Conservation (phyloP, 2,113 vertebrate species). For the Stomatorhinus ivindoensis region DNA sequence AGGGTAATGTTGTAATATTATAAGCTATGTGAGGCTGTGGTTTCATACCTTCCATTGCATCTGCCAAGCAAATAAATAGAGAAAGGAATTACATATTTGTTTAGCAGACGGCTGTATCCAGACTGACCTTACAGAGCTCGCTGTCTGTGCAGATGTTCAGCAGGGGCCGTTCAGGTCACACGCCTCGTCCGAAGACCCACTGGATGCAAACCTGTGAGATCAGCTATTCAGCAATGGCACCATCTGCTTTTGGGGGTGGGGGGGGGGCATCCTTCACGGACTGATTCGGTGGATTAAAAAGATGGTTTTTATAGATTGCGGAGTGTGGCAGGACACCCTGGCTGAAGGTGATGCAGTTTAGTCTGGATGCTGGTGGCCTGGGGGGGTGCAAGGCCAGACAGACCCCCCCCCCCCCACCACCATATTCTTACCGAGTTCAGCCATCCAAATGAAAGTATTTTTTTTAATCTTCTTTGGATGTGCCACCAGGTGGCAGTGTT, state of each 20-base stretch:
- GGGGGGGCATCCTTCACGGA: background rate
- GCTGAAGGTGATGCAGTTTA: background rate
- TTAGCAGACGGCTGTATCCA: constrained; percentile 15
- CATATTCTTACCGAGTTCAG: background rate
- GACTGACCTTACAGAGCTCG: background rate
- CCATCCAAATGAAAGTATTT: too few relatives aligned
- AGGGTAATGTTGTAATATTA: constrained; percentile 16
- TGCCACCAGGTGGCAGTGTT: constrained; percentile 10
- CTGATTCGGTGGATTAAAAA: background rate
- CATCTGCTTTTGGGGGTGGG: background rate
- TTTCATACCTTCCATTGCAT: constrained; percentile 8
- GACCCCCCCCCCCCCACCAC: background rate
- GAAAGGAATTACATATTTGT: constrained; percentile 20
- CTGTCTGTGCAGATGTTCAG: background rate
- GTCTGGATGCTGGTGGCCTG: background rate
- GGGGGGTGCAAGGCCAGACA: background rate
- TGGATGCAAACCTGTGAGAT: background rate
- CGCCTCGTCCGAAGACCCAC: background rate
- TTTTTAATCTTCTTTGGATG: background rate
- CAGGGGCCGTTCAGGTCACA: background rate
- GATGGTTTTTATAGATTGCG: background rate
- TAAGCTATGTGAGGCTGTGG: constrained; percentile 15
- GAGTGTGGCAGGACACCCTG: background rate
- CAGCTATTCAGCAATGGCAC: background rate
- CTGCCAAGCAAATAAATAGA: constrained; percentile 18